Evolutionary conservation across 2,797 vertebrate genomes (phyloP).

Genomic region (Hybognathus amarus): DNA sequence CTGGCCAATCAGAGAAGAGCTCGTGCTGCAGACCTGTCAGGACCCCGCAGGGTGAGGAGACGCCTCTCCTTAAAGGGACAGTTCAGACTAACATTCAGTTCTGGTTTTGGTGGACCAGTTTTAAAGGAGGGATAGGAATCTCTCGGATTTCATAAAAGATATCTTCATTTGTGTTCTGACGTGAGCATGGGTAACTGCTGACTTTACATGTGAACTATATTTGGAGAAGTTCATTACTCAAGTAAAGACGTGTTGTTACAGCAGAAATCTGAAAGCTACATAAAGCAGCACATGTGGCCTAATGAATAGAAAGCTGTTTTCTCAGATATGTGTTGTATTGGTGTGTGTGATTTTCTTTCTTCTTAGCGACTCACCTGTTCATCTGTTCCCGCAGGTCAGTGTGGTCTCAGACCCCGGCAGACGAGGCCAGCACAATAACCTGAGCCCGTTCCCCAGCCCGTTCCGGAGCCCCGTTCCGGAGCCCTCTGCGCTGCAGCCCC

Average conservation of each 20-base stretch:
- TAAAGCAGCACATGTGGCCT: too few relatives aligned
- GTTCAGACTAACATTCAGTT: not conserved
- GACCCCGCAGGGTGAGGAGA: conserved; percentile 88
- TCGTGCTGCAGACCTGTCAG: conserved; percentile 83
- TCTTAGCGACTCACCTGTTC: not conserved
- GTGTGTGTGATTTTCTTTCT: not conserved
- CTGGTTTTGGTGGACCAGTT: not conserved
- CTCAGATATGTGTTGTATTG: not conserved
- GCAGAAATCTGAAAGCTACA: not conserved
- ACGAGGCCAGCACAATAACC: conserved; percentile 87
- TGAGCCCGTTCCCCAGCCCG: conserved; percentile 96
- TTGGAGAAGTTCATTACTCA: not conserved
- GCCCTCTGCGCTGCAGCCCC: conserved; percentile 90
- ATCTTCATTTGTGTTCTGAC: not conserved
- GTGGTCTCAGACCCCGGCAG: conserved; percentile 96
- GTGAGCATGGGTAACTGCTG: too few relatives aligned
- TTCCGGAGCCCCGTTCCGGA: conserved; percentile 96
- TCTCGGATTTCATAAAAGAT: not conserved
- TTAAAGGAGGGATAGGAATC: not conserved
- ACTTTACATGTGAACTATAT: too few relatives aligned
- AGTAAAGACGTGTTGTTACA: conserved; percentile 54
- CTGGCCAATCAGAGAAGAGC: conserved; percentile 95
- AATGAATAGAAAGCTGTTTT: not conserved
- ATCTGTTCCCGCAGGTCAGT: conserved; percentile 82
- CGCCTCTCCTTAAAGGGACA: not conserved